These are phyloP conservation scores for Watsonalla cultraria DNA, from an alignment of 2,888 invertebrate species.

Conservation along the genomic window DNA sequence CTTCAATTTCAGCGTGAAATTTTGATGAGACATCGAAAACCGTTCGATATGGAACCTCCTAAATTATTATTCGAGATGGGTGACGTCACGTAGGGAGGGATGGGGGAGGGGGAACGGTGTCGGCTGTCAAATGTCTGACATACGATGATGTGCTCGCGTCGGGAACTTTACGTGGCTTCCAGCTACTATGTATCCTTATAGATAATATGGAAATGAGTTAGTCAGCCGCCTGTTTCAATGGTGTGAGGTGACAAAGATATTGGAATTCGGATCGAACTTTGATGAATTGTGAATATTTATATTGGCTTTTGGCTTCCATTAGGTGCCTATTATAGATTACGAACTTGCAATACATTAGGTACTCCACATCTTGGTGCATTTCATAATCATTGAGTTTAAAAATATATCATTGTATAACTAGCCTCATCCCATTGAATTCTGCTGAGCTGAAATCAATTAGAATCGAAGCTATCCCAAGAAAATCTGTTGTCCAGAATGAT, in stretches of 20 bases:
- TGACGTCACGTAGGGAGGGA: conserved; percentile 44
- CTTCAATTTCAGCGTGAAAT: conserved; percentile 11
- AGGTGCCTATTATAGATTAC: too few species aligned
- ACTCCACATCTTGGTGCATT: too few species aligned
- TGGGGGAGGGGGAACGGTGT: conserved; percentile 35
- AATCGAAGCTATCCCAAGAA: too few species aligned
- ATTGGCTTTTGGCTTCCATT: too few species aligned
- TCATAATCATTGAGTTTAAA: too few species aligned
- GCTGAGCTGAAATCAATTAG: too few species aligned
- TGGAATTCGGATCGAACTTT: too few species aligned
- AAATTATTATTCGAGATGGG: conserved; percentile 23
- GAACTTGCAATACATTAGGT: too few species aligned
- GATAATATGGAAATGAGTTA: not conserved
- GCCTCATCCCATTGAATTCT: too few species aligned
- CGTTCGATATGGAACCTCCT: conserved; percentile 21
- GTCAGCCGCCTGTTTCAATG: not conserved
- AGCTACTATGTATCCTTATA: conserved; percentile 7
- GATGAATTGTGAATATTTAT: too few species aligned
- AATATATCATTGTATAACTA: too few species aligned
- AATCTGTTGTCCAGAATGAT: too few species aligned
- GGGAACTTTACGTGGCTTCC: conserved; percentile 52
- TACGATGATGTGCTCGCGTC: conserved; percentile 57
- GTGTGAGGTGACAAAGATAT: not conserved
- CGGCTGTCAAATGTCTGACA: conserved; percentile 61
- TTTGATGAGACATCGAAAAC: conserved; percentile 38